Evolutionary conservation across 2,797 vertebrate genomes (phyloP), one percentile per base, ranked within the genome.

Genomic region (Propithecus perrieri): DNA sequence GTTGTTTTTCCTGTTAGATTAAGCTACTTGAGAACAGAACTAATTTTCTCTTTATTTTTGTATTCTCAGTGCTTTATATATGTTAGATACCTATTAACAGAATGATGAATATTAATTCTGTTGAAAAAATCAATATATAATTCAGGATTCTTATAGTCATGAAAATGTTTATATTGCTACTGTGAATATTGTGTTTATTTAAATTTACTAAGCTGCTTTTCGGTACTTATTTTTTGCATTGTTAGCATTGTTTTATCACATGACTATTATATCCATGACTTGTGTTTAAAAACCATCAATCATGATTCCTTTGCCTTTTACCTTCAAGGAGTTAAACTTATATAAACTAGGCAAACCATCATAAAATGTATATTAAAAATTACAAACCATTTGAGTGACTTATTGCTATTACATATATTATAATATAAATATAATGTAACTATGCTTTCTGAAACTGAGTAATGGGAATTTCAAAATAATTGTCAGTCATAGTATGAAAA

Each of bases 381-480:
- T 9, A 65, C 15, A 30, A 67, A 61, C 2, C 15, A 74, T 91
- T 84, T 46, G n/a, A 71, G 38, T 48, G 22, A 83, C 13, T 84
- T 84, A 81, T 72, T 94, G 55, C 24, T 85, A 38, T 28, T 89
- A 50, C 3, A 69, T 22, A 57, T 74, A 46, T 80, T 65, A 35
- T 89, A 88, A 72, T 50, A 84, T 38, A 97, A 91, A 78, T 74
- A 67, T n/a, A 91, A 61, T 55, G 41, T 50, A 89, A 55, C 35
- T 81, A 41, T 61, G 65, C 35, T 94, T 96, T 85, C 59, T 55
- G 41, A 85, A 75, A 86, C 15, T 35, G 26, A 89, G 69, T 35
- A 84, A 28, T 76, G 17, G 12, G 80, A 85, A 76, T 20, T 50
- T n/a, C 30, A 76, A 91, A 93, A 89, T 33, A 89, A 78, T 71